Base-by-base conservation (phyloP, 2,888 invertebrate genomes). In the Tipula confusa region DNA sequence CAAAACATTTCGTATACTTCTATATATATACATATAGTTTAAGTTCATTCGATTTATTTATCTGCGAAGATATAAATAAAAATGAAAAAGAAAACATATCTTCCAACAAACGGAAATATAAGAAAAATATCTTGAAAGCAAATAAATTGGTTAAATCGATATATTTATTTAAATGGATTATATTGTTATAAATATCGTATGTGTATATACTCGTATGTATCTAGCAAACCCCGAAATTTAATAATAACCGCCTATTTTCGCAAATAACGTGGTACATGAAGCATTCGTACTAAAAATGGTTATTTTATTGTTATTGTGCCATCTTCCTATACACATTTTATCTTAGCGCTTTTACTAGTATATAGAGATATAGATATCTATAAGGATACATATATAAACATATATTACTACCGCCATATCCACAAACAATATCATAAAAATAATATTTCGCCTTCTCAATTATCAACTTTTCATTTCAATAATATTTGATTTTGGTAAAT, bases 111-210 rank as follows among this genome's bases (percentile, higher is more conserved):
- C 24, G 64, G 64, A 64, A 64, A 24, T 15, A 43, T 64, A 64
- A 64, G 64, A 24, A 64, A 64, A 64, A 64, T 9, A 64, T 64
- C 24, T 64, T 64, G 64, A 64, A 64, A 64, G 64, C 64, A 64
- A 64, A 64, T 64, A 64, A 64, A 64, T 64, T 64, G 64, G 24
- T 64, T 64, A 24, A 64, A 64, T 64, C 64, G 64, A 64, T 64
- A 64, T 64, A 64, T 64, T 18, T 64, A 64, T 64, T 64, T 64
- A 64, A 64, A 64, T 64, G 64, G 64, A 64, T 64, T 64, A 64
- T 64, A 64, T 64, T 64, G 64, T 64, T 64, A 64, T 64, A 64
- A 64, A 64, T 64, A 64, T 64, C 64, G 64, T 24, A 64, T 64
- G 24, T 15, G 5, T 43, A 7, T 43, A 6, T 48, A 3, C 24